Conservation (phyloP, 2,888 invertebrate genomes). For the Toxonevra muliebris region DNA sequence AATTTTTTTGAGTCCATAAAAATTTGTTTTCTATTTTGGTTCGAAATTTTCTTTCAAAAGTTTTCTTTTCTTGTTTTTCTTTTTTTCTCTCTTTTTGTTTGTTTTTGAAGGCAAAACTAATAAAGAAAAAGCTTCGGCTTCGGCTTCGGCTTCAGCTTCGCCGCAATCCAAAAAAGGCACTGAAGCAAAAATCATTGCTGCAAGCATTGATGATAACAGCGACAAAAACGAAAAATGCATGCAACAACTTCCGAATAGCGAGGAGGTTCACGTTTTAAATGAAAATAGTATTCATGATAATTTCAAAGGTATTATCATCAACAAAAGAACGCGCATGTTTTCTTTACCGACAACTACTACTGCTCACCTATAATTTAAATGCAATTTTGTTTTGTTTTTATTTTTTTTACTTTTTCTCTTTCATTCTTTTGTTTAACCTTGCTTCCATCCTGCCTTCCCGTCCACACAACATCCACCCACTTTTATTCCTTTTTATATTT, state of each 20-base stretch:
- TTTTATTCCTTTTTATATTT: not conserved
- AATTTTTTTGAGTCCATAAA: constrained; percentile 2
- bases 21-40: constrained; percentile 6
- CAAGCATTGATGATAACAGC: not conserved
- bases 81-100: constrained; percentile 23
- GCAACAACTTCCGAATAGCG: too few relatives aligned
- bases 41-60: constrained; percentile 13
- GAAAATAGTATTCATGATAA: too few relatives aligned
- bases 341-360: constrained; percentile 1
- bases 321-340: not conserved
- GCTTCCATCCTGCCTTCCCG: not conserved
- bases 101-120: constrained; percentile 33
- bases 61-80: constrained; percentile 21
- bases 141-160: not conserved
- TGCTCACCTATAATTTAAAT: constrained; percentile 16
- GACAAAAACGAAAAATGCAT: too few relatives aligned
- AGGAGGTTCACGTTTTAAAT: too few relatives aligned
- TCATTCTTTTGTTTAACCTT: not conserved
- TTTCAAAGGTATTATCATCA: too few relatives aligned
- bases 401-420: constrained; percentile 36
- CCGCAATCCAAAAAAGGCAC: too few relatives aligned
- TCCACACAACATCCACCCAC: not conserved
- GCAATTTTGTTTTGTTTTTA: constrained; percentile 37
- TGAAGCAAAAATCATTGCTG: not conserved
- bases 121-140: constrained; percentile 21